Evolutionary conservation across 2,113 vertebrate genomes (phyloP).

Genomic region (Lanius ludovicianus): DNA sequence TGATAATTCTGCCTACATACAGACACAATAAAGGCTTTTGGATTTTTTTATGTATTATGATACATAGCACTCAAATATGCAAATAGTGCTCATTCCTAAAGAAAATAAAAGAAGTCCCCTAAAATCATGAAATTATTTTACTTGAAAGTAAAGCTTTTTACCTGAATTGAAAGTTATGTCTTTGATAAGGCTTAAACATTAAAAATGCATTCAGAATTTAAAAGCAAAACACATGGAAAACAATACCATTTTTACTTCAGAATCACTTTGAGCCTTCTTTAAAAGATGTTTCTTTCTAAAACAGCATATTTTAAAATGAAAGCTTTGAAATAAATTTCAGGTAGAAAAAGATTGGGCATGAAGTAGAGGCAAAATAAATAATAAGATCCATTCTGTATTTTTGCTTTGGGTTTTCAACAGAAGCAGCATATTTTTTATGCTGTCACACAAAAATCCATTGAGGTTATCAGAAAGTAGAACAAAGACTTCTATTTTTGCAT

Average conservation of each 20-base stretch:
- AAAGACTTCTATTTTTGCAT: background rate
- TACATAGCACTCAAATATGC: background rate
- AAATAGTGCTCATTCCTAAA: background rate
- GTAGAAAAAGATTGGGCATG: background rate
- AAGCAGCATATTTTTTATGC: background rate
- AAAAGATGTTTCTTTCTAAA: background rate
- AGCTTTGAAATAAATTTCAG: background rate
- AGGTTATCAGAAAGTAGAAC: background rate
- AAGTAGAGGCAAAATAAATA: background rate
- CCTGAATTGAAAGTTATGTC: background rate
- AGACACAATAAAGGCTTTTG: background rate
- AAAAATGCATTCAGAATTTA: background rate
- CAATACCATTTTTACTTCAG: background rate
- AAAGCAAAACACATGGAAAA: background rate
- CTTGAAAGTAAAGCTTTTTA: background rate
- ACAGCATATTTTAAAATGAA: background rate
- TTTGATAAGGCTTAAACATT: background rate
- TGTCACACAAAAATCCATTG: background rate
- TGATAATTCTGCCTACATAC: background rate
- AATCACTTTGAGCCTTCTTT: background rate
- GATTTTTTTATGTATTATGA: background rate
- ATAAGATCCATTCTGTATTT: background rate
- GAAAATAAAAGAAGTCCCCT: background rate
- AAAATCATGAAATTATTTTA: background rate
- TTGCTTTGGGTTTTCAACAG: background rate